Base-by-base conservation (phyloP, 2,797 vertebrate genomes). In the Dallia pectoralis region DNA sequence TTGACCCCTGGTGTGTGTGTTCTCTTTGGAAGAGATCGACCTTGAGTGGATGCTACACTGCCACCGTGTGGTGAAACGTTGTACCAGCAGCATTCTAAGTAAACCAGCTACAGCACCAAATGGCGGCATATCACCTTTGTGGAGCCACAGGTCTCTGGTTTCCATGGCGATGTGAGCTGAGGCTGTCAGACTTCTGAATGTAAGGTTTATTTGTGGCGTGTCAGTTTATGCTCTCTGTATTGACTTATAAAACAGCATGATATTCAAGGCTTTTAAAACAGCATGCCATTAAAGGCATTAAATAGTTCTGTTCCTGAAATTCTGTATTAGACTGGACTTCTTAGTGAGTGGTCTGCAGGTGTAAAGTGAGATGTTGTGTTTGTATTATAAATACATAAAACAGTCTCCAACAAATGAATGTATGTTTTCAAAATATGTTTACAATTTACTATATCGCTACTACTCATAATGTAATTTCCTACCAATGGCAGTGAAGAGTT, bases 111-210 rank as follows among this genome's bases (percentile, higher is more conserved):
- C 78, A 70, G 71, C 76, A 74, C 78, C 70, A 76, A 88, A 78
- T 77, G 86, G 73, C 77, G 86, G 73, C 77, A 63, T 77, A 82
- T 78, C 85, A 85, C 87, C 85, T 88, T 86, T 84, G 83, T 85
- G 81, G 80, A 75, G 40, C 82, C 80, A 87, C 86, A 79, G 85
- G 85, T 69, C 86, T 82, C 69, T 82, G 87, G 93, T 93, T 93
- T 87, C 93, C 89, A 92, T 93, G 89, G 90, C 27, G 81, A 94
- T 88, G 67, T 14, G 87, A 88, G 85, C 87, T 73, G 81, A 78
- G 75, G 84, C 83, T 78, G 67, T 44, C 72, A 70, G 73, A 78
- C 79, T 77, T 86, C 77, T 86, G 85, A 87, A 82, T 86, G 78
- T 84, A 69, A 72, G 86, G 80, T 85, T 87, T 86, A 84, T 86